Evolutionary conservation across 1,140 invertebrate species (phyloP).

Genomic region (Micrasema minimum): DNA sequence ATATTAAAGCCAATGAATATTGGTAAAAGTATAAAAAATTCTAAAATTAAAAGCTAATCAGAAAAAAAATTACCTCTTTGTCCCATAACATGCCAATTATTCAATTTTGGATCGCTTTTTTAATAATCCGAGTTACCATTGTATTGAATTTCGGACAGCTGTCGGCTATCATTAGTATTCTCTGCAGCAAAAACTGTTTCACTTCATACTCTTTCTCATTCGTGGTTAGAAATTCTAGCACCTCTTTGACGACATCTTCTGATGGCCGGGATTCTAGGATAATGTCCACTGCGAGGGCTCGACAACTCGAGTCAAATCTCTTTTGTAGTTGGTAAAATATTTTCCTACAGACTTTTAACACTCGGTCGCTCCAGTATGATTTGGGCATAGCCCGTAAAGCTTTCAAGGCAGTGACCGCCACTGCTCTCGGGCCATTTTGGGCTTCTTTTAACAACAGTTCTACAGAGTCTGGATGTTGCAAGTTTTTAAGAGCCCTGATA

Average conservation of each 20-base stretch:
- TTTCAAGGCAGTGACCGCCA: constrained; percentile 74
- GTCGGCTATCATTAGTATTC: constrained; percentile 71
- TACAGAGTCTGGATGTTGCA: constrained; percentile 69
- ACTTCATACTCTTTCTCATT: constrained; percentile 73
- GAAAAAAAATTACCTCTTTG: constrained; percentile 64
- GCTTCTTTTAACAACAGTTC: constrained; percentile 69
- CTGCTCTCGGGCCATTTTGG: constrained; percentile 63
- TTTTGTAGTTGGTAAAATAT: constrained; percentile 75
- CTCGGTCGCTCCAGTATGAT: constrained; percentile 61
- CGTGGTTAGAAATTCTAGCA: constrained; percentile 68
- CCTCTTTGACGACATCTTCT: constrained; percentile 65
- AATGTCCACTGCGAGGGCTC: constrained; percentile 78
- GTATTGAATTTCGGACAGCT: constrained; percentile 63
- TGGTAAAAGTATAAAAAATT: too few relatives aligned
- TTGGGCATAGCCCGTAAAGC: constrained; percentile 70
- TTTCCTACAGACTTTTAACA: constrained; percentile 64
- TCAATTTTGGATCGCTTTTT: constrained; percentile 60
- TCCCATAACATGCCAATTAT: constrained; percentile 76
- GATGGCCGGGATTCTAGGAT: constrained; percentile 71
- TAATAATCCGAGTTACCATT: constrained; percentile 62
- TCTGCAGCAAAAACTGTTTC: constrained; percentile 74
- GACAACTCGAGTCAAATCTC: constrained; percentile 75
- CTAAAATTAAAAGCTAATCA: too few relatives aligned
- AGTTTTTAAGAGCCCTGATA: constrained; percentile 75
- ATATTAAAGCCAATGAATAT: too few relatives aligned